A percentile compares a stretch with the other conserved stretches of the same genome.
These are phyloP conservation scores for Albula glossodonta DNA, from an alignment of 2,113 vertebrate species.

Conservation along the genomic window DNA sequence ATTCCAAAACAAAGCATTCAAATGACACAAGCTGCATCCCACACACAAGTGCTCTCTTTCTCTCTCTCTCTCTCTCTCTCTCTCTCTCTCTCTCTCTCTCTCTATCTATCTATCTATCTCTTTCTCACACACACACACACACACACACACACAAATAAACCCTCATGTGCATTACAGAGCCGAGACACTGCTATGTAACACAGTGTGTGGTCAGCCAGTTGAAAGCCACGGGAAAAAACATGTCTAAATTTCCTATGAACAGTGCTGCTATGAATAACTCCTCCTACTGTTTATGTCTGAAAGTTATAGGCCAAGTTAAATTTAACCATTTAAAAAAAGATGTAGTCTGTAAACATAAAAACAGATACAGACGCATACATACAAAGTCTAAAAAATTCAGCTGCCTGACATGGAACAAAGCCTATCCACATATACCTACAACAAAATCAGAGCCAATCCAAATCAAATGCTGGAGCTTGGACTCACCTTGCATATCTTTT, in stretches of 20 bases:
- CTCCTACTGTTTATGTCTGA: slow-evolving; percentile 66
- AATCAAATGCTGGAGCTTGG: too few relatives aligned
- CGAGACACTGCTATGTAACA: slow-evolving; percentile 41
- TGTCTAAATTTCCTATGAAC: slow-evolving; percentile 71
- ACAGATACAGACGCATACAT: slow-evolving; percentile 16
- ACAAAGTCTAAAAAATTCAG: too few relatives aligned
- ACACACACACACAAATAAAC: not conserved
- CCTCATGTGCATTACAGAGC: not conserved
- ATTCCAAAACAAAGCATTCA: not conserved
- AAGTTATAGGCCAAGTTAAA: slow-evolving; percentile 47
- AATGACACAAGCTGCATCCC: not conserved
- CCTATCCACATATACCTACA: too few relatives aligned
- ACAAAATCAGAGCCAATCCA: too few relatives aligned
- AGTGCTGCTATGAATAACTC: slow-evolving; percentile 74
- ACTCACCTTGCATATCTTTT: too few relatives aligned
- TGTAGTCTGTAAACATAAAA: slow-evolving; percentile 46
- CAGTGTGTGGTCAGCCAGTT: slow-evolving; percentile 68
- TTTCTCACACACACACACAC: not conserved
- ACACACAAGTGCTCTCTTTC: not conserved
- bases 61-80: not conserved
- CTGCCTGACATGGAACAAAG: too few relatives aligned
- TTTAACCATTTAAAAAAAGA: slow-evolving; percentile 53
- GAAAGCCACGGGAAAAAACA: slow-evolving; percentile 65
- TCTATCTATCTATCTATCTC: not conserved
- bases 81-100: not conserved